Conservation (phyloP, 2,888 invertebrate species). For the Stenichneumon culpator region DNA sequence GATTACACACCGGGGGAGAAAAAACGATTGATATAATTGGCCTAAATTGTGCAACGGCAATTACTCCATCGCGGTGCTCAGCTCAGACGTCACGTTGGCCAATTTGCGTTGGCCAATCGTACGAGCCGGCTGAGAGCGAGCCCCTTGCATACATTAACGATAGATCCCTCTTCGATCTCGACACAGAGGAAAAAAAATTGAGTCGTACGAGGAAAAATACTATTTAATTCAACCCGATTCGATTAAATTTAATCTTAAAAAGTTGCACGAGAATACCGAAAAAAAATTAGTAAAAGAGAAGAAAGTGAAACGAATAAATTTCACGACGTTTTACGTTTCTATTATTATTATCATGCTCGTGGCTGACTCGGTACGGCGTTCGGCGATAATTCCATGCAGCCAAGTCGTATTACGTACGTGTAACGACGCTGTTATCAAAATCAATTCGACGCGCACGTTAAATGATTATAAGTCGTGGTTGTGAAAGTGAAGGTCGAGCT, state of each 20-base stretch:
- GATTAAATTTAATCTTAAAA: no score
- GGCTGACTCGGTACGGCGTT: no score
- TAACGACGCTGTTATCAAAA: neutral
- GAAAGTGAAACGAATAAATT: no score
- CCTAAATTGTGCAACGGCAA: constrained; percentile 29
- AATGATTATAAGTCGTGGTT: neutral
- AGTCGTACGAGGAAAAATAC: neutral
- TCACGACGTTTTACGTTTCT: no score
- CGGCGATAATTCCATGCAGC: no score
- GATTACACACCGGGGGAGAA: neutral
- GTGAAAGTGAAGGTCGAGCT: neutral
- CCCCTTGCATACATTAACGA: constrained; percentile 11
- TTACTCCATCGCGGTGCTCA: neutral
- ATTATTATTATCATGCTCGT: no score
- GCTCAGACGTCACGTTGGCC: constrained; percentile 26
- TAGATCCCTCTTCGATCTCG: neutral
- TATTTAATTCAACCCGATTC: no score
- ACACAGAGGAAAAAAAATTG: neutral
- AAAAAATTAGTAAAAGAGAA: no score
- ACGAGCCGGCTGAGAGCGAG: neutral
- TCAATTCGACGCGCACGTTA: neutral
- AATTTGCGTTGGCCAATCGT: constrained; percentile 33
- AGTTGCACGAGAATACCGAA: no score
- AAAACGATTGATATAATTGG: constrained; percentile 33
- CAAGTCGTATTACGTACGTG: no score